Evolutionary conservation across 2,113 vertebrate genomes (phyloP).

Genomic region (Orcinus orca): DNA sequence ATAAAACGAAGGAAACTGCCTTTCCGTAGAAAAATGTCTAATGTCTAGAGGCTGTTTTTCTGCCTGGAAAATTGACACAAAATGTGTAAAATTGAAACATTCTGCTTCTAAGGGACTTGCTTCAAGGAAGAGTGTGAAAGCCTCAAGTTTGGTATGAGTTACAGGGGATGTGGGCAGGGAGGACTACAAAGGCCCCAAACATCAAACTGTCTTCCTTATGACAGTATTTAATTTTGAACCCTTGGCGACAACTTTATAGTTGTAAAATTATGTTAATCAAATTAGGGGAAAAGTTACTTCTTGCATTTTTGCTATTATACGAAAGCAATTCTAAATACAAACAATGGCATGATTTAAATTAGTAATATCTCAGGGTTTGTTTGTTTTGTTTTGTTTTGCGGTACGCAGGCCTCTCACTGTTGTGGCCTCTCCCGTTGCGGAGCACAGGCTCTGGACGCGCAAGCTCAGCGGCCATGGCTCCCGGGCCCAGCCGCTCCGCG

Average conservation of each 20-base stretch:
- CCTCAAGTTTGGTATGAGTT: constrained; percentile 81
- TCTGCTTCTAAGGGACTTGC: constrained; percentile 84
- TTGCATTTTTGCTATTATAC: constrained; percentile 49
- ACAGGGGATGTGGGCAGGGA: neutral
- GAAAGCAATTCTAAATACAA: constrained; percentile 52
- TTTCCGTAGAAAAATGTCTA: constrained; percentile 82
- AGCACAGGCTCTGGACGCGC: too few relatives aligned
- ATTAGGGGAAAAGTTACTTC: constrained; percentile 79
- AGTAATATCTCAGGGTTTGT: neutral
- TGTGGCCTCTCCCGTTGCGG: too few relatives aligned
- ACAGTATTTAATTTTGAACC: constrained; percentile 89
- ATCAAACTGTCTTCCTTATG: constrained; percentile 91
- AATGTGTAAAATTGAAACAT: constrained; percentile 87
- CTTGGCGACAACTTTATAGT: constrained; percentile 93
- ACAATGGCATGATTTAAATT: neutral
- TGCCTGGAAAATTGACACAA: constrained; percentile 85
- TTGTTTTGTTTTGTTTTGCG: too few relatives aligned
- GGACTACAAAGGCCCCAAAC: constrained; percentile 87
- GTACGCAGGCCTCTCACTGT: too few relatives aligned
- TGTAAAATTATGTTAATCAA: constrained; percentile 87
- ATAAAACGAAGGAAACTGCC: constrained; percentile 86
- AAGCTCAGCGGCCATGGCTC: too few relatives aligned
- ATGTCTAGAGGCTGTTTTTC: constrained; percentile 84
- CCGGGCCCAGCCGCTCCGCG: too few relatives aligned
- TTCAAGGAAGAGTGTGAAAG: constrained; percentile 81